These are phyloP conservation scores for Alectoris magna DNA, from an alignment of 2,797 vertebrate species.

Conservation along the genomic window DNA sequence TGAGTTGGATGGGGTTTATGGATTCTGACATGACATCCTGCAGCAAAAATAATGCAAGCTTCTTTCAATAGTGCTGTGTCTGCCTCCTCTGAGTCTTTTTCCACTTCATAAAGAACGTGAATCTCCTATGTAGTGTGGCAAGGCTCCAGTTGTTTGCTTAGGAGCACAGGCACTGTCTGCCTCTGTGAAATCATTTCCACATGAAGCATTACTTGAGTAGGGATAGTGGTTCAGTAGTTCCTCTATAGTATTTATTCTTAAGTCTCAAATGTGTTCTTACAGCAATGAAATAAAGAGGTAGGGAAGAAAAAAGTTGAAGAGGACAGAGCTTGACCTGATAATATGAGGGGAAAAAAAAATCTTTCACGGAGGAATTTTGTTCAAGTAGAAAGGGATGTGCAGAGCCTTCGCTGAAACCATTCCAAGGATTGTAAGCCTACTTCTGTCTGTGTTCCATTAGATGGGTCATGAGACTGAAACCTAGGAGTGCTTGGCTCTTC, in stretches of 20 bases:
- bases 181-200: background rate
- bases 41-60: conserved; percentile 8
- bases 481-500: background rate
- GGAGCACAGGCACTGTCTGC: background rate
- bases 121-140: background rate
- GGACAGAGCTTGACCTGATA: background rate
- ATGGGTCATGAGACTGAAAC: background rate
- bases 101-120: background rate
- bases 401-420: background rate
- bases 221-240: background rate
- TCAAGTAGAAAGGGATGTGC: background rate
- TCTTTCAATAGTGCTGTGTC: background rate
- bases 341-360: background rate
- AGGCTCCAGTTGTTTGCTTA: background rate
- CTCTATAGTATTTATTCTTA: background rate
- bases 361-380: background rate
- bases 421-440: background rate
- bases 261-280: background rate
- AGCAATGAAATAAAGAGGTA: background rate
- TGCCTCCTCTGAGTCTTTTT: conserved; percentile 12
- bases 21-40: background rate
- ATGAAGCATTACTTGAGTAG: background rate
- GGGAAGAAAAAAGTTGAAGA: background rate
- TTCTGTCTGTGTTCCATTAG: background rate
- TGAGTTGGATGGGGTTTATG: background rate